Evolutionary conservation across 2,113 vertebrate species (phyloP).

Genomic region (Catagonus wagneri): DNA sequence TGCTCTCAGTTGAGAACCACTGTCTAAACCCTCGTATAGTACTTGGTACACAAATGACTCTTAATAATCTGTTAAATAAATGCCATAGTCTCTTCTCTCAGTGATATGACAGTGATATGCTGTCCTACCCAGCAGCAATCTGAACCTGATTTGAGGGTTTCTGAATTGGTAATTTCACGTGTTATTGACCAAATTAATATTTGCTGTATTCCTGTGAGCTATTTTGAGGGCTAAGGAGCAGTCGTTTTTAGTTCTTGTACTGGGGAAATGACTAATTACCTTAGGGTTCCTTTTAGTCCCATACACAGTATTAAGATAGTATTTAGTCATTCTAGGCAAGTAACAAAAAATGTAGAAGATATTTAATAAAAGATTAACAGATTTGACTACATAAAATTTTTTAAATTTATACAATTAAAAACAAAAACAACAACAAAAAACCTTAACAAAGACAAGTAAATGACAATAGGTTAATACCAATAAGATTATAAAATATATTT

Average conservation of each 20-base stretch:
- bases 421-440: not conserved
- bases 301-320: conserved; percentile 2
- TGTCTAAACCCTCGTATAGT: not conserved
- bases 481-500: conserved; percentile 8
- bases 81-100: not conserved
- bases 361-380: not conserved
- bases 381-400: conserved; percentile 44
- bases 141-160: conserved; percentile 25
- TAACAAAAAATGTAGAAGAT: conserved; percentile 4
- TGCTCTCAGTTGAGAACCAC: conserved; percentile 6
- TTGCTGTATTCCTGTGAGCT: not conserved
- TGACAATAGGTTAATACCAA: not conserved
- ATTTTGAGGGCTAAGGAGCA: not conserved
- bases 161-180: not conserved
- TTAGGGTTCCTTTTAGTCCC: conserved; percentile 14
- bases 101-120: not conserved
- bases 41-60: not conserved
- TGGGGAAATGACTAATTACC: not conserved
- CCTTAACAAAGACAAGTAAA: not conserved
- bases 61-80: conserved; percentile 38
- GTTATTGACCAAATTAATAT: not conserved
- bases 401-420: not conserved
- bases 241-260: not conserved
- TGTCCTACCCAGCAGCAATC: not conserved
- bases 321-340: conserved; percentile 11